A percentile compares a stretch with the other conserved stretches of the same genome.
Evolutionary conservation across 2,797 vertebrate genomes (phyloP).

Genomic region (Macrochelys suwanniensis): DNA sequence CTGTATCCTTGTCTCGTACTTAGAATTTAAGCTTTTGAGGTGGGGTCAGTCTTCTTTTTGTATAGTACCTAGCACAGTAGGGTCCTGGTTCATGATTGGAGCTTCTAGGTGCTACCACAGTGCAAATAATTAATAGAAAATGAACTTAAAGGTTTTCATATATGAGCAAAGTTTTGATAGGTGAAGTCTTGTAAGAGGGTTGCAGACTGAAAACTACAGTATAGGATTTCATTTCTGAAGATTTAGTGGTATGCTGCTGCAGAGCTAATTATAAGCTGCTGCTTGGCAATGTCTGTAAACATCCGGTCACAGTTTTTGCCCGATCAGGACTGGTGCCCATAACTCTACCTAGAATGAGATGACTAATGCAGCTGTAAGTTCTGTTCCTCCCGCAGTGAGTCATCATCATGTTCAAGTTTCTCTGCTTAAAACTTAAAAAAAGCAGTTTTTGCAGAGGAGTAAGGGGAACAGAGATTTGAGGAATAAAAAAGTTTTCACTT

Average conservation of each 20-base stretch:
- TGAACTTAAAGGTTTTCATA: background rate
- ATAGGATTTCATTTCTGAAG: slow-evolving; percentile 25
- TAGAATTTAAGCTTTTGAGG: background rate
- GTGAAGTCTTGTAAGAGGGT: background rate
- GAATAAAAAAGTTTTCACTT: background rate
- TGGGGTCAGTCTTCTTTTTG: background rate
- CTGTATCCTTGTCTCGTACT: background rate
- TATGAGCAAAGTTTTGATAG: rapidly evolving
- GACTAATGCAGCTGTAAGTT: background rate
- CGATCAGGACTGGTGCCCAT: background rate
- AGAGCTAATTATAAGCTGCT: slow-evolving; percentile 62
- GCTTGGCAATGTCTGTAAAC: slow-evolving; percentile 38
- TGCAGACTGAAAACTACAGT: background rate
- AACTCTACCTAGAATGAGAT: background rate
- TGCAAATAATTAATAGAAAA: background rate
- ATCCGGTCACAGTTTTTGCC: background rate
- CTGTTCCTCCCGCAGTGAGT: rapidly evolving
- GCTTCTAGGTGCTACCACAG: background rate
- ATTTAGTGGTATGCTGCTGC: background rate
- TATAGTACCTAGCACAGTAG: background rate
- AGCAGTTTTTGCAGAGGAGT: background rate
- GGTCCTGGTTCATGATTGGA: background rate
- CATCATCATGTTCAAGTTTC: background rate
- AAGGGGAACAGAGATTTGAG: background rate
- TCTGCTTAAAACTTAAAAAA: background rate